phyloP scores from a whole-genome alignment of 64 coral and sea anemone genomes.

The Platygyra sinensis region DNA sequence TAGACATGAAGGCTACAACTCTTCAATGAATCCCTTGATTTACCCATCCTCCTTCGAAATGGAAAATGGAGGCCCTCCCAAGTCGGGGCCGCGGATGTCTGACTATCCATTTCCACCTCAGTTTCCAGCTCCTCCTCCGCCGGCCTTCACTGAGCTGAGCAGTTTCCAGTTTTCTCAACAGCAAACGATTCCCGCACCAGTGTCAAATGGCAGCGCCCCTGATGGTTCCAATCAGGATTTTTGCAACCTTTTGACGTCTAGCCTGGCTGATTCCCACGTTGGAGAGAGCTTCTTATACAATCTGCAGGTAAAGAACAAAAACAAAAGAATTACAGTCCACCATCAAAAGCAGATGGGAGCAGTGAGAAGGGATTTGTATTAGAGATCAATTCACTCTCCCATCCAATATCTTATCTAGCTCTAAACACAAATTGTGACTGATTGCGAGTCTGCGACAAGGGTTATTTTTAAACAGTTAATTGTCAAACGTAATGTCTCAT shows the following conservation, averaged over 20 bases:
- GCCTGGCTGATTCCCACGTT: background rate
- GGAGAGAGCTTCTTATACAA: conserved; percentile 15
- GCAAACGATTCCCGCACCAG: background rate
- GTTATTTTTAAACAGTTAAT: too few species aligned
- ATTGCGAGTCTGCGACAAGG: too few species aligned
- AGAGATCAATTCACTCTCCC: too few species aligned
- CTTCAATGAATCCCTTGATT: background rate
- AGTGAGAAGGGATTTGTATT: background rate
- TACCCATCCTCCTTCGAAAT: background rate
- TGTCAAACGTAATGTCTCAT: too few species aligned
- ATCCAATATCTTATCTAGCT: too few species aligned
- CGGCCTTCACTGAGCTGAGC: conserved; percentile 3
- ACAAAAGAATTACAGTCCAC: background rate
- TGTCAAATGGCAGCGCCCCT: background rate
- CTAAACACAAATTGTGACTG: too few species aligned
- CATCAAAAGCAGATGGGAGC: background rate
- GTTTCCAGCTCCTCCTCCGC: conserved; percentile 15
- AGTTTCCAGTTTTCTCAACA: conserved; percentile 14
- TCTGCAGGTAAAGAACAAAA: conserved; percentile 17
- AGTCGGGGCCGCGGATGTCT: background rate
- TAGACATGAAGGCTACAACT: background rate
- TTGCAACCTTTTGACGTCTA: conserved; percentile 8
- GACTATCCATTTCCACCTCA: conserved; percentile 7
- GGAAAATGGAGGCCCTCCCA: background rate
- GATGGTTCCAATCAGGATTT: conserved; percentile 2